phyloP scores from a whole-genome alignment of 2,888 invertebrate genomes.

The Caenorhabditis zanzibari region DNA sequence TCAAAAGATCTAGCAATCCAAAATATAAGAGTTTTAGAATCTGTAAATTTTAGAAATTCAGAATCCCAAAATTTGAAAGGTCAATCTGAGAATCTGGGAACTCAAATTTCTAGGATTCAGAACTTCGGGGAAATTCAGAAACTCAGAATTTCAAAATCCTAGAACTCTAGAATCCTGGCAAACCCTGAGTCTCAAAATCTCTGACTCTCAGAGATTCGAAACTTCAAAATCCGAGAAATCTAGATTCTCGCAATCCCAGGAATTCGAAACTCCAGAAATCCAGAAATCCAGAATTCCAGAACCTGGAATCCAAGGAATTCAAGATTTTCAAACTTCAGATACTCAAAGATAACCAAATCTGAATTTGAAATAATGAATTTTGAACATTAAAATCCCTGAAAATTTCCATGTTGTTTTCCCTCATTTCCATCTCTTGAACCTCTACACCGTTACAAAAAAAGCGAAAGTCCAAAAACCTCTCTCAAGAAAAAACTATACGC shows the following conservation, averaged over 20 bases:
- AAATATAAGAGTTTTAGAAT: no score
- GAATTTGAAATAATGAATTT: no score
- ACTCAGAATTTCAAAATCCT: neutral
- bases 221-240: no score
- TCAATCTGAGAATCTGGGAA: neutral
- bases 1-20: no score
- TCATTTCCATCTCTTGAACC: neutral
- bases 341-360: no score
- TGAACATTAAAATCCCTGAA: no score
- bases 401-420: no score
- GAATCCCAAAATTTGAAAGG: neutral
- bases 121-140: neutral
- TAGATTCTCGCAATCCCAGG: no score
- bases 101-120: no score
- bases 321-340: neutral
- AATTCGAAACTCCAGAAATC: neutral
- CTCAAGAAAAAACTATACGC: conserved; percentile 15
- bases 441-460: neutral
- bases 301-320: neutral
- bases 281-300: neutral
- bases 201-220: no score
- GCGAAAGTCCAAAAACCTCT: neutral
- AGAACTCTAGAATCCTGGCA: neutral
- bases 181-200: neutral
- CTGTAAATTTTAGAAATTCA: no score